phyloP scores from a whole-genome alignment of 2,888 invertebrate genomes.

The Agrotis exclamationis region DNA sequence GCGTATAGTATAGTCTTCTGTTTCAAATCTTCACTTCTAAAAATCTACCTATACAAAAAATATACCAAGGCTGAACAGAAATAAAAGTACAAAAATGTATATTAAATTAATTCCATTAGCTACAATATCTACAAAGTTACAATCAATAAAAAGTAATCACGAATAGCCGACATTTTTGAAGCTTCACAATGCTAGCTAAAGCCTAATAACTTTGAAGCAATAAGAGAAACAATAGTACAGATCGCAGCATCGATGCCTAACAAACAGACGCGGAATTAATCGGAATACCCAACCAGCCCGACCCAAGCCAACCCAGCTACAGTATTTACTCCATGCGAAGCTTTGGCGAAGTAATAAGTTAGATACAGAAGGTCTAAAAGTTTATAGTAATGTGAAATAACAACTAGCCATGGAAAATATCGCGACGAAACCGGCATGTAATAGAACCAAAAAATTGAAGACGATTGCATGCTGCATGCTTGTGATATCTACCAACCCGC shows the following conservation, averaged over 20 bases:
- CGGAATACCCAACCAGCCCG: conserved; percentile 17
- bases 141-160: conserved; percentile 7
- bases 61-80: no score
- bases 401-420: no score
- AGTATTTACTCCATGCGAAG: conserved; percentile 35
- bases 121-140: background rate
- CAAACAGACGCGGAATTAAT: conserved; percentile 50
- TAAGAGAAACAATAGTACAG: conserved; percentile 47
- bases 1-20: no score
- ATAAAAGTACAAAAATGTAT: no score
- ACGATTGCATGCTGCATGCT: no score
- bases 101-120: background rate
- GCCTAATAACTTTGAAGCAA: conserved; percentile 50
- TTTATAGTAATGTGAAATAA: no score
- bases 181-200: conserved; percentile 8
- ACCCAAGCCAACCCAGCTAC: background rate
- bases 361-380: conserved; percentile 20
- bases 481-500: no score
- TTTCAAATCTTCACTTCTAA: no score
- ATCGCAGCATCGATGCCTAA: conserved; percentile 15
- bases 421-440: no score
- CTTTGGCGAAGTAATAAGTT: background rate
- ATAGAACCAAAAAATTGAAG: no score
- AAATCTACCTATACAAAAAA: no score
- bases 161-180: conserved; percentile 5